Conservation (phyloP, 37 sponge, comb jelly and placozoan species). For the Geodia barretti region DNA sequence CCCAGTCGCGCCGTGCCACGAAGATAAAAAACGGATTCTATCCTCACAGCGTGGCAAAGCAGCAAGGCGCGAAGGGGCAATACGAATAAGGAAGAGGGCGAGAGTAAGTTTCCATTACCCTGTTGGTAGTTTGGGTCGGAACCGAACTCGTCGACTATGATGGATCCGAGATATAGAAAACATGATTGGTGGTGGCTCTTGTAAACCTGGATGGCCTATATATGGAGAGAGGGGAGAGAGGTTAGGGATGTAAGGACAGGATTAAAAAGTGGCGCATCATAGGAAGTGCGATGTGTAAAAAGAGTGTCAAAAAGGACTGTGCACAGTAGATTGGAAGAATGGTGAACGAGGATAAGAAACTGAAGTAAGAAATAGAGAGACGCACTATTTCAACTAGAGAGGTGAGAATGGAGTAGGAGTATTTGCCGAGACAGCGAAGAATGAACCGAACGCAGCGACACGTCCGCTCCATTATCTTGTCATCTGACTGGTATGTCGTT, state of each 20-base stretch:
- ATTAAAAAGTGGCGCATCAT: too few species aligned
- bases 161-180: slow-evolving; percentile 84
- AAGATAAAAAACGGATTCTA: too few species aligned
- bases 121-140: slow-evolving; percentile 26
- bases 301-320: too few species aligned
- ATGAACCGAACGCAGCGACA: slow-evolving; percentile 76
- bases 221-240: neutral
- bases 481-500: slow-evolving; percentile 39
- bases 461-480: slow-evolving; percentile 63
- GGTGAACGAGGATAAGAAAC: too few species aligned
- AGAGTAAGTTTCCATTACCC: too few species aligned
- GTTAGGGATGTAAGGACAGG: neutral
- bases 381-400: slow-evolving; percentile 72
- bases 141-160: slow-evolving; percentile 90
- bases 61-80: too few species aligned
- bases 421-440: slow-evolving; percentile 63
- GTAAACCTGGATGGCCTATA: slow-evolving; percentile 51
- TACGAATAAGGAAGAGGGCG: too few species aligned
- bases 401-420: slow-evolving; percentile 37
- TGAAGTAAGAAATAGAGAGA: neutral
- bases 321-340: too few species aligned
- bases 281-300: too few species aligned
- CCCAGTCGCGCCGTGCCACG: too few species aligned
- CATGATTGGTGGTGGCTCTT: slow-evolving; percentile 77
- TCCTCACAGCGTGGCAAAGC: too few species aligned